Conservation (phyloP, 2,888 invertebrate species). For the Scaptodrosophila latifasciaeformis region DNA sequence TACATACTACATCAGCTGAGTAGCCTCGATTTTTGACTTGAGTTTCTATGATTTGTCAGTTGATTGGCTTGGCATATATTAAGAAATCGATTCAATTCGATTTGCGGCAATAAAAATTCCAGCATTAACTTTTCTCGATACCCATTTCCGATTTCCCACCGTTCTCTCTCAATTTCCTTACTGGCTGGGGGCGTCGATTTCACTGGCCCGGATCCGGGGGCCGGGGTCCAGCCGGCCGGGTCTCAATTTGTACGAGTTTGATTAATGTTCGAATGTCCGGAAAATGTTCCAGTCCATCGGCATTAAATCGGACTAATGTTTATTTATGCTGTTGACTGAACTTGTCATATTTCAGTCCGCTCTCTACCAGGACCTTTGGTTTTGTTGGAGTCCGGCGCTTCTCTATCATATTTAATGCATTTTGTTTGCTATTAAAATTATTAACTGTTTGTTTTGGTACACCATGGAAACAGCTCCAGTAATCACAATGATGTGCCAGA, state of each 20-base stretch:
- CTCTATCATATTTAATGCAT: constrained; percentile 1
- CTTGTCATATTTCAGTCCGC: constrained; percentile 58
- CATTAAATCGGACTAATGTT: constrained; percentile 49
- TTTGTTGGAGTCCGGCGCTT: constrained; percentile 29
- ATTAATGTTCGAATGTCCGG: constrained; percentile 54
- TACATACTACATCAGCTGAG: constrained; percentile 8
- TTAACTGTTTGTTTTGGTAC: neutral
- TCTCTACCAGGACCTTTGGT: too few relatives aligned
- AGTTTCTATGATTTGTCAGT: constrained; percentile 4
- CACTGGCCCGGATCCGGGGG: too few relatives aligned
- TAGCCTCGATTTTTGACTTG: constrained; percentile 5
- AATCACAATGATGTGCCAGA: too few relatives aligned
- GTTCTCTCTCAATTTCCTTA: constrained; percentile 20
- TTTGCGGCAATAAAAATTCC: constrained; percentile 58
- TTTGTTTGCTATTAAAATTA: constrained; percentile 6
- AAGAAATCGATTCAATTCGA: constrained; percentile 58
- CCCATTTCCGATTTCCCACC: constrained; percentile 29
- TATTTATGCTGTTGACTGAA: constrained; percentile 65
- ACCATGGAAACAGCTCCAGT: neutral
- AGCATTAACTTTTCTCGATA: constrained; percentile 43
- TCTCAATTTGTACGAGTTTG: constrained; percentile 29
- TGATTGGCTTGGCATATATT: constrained; percentile 42
- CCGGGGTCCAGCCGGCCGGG: too few relatives aligned
- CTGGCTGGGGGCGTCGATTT: neutral
- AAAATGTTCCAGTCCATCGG: constrained; percentile 56